phyloP scores from a whole-genome alignment of 2,113 vertebrate species.

The Melanostigma gelatinosum region DNA sequence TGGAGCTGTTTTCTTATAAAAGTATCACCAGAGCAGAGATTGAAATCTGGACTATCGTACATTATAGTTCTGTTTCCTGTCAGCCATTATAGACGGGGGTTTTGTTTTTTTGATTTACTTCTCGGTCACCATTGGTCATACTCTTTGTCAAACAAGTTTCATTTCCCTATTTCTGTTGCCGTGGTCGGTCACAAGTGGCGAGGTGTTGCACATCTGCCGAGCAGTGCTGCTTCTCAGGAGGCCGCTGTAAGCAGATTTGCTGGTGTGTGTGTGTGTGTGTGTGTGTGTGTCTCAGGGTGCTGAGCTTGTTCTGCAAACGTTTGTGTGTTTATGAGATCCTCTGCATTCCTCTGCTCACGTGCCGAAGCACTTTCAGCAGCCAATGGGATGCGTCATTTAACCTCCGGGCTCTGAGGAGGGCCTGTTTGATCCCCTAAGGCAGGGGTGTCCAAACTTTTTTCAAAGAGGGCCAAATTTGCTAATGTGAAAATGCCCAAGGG shows the following conservation, averaged over 20 bases:
- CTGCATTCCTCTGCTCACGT: conserved; percentile 64
- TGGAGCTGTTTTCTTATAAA: conserved; percentile 15
- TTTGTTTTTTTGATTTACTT: neutral
- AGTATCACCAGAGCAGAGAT: conserved; percentile 7
- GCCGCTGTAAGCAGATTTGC: conserved; percentile 59
- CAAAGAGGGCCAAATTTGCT: too few species aligned
- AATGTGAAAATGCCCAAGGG: too few species aligned
- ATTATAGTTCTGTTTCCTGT: conserved; percentile 7
- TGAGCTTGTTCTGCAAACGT: conserved; percentile 70
- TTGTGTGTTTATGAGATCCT: conserved; percentile 75
- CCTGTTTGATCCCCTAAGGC: conserved; percentile 72
- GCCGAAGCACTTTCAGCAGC: conserved; percentile 49
- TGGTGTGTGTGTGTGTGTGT: conserved; percentile 17
- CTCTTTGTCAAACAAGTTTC: conserved; percentile 52
- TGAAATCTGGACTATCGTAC: neutral
- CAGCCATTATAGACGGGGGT: neutral
- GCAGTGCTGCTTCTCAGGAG: conserved; percentile 51
- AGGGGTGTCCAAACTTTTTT: too few species aligned
- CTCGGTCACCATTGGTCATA: neutral
- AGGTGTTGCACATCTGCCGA: conserved; percentile 43
- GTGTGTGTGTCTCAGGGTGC: conserved; percentile 35
- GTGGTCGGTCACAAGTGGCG: conserved; percentile 52
- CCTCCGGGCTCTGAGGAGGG: conserved; percentile 36
- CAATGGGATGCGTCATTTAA: conserved; percentile 65
- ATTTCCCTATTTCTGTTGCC: conserved; percentile 63